A percentile compares a stretch with the other conserved stretches of the same genome.
phyloP scores from a whole-genome alignment of 2,797 vertebrate species.

The Leucoraja ocellata region DNA sequence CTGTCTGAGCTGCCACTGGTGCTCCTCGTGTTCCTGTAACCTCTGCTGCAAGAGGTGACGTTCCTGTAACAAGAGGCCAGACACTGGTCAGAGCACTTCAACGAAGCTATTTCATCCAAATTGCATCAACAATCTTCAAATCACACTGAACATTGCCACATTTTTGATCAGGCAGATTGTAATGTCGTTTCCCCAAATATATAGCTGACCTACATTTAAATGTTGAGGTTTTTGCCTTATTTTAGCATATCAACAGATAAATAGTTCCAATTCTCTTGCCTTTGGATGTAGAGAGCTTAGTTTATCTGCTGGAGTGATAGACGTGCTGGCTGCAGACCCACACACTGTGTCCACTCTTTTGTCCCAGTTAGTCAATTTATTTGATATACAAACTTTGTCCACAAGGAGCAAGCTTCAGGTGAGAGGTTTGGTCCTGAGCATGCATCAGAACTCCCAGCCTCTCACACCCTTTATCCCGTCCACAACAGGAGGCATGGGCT shows the following conservation, averaged over 20 bases:
- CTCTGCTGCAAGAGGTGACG: conserved; percentile 74
- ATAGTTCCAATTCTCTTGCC: not conserved
- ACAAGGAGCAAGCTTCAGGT: not conserved
- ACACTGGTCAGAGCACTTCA: not conserved
- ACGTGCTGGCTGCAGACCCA: not conserved
- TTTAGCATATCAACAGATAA: not conserved
- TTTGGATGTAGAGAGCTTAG: not conserved
- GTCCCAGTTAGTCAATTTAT: not conserved
- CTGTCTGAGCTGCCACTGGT: conserved; percentile 59
- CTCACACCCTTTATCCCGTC: not conserved
- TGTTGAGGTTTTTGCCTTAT: not conserved
- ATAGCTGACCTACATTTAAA: not conserved
- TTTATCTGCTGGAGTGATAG: not conserved
- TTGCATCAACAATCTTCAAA: not conserved
- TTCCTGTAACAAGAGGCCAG: conserved; percentile 61
- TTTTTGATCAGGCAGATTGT: not conserved
- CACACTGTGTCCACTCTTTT: not conserved
- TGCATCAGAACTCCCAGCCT: too few species aligned
- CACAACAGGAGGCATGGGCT: not conserved
- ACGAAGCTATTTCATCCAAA: not conserved
- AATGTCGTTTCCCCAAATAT: not conserved
- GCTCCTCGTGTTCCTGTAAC: conserved; percentile 73
- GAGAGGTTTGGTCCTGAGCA: too few species aligned
- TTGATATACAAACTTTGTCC: not conserved
- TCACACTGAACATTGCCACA: not conserved